These are phyloP conservation scores for Probosciger aterrimus DNA, from an alignment of 2,113 vertebrate species.

Conservation along the genomic window DNA sequence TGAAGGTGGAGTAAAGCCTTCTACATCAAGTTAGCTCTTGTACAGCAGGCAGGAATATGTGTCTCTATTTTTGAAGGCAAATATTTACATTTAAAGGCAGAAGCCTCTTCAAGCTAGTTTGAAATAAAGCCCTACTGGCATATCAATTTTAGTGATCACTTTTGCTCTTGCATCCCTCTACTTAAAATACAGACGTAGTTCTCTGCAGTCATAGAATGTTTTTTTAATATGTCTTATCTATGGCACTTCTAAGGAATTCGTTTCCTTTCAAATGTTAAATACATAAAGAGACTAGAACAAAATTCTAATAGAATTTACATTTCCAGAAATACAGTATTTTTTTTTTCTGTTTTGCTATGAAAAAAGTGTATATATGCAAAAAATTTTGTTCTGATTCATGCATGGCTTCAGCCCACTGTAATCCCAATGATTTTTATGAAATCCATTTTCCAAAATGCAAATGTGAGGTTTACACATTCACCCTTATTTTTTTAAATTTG, in stretches of 20 bases:
- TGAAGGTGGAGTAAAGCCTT: background rate
- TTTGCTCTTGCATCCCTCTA: background rate
- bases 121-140: background rate
- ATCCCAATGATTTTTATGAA: background rate
- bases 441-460: background rate
- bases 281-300: background rate
- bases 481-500: background rate
- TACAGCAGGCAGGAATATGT: background rate
- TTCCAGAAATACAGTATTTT: background rate
- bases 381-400: background rate
- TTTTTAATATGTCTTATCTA: background rate
- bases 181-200: background rate
- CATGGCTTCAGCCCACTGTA: background rate
- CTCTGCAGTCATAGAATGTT: background rate
- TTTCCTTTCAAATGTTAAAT: background rate
- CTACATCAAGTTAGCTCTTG: background rate
- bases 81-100: background rate
- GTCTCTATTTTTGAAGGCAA: background rate
- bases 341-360: background rate
- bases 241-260: background rate
- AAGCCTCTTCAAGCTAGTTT: background rate
- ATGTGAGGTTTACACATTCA: background rate
- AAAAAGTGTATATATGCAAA: background rate
- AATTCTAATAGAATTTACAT: background rate
- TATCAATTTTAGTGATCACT: background rate